These are phyloP conservation scores for Drymonia ruficornis DNA, from an alignment of 2,888 invertebrate genomes.

Conservation along the genomic window DNA sequence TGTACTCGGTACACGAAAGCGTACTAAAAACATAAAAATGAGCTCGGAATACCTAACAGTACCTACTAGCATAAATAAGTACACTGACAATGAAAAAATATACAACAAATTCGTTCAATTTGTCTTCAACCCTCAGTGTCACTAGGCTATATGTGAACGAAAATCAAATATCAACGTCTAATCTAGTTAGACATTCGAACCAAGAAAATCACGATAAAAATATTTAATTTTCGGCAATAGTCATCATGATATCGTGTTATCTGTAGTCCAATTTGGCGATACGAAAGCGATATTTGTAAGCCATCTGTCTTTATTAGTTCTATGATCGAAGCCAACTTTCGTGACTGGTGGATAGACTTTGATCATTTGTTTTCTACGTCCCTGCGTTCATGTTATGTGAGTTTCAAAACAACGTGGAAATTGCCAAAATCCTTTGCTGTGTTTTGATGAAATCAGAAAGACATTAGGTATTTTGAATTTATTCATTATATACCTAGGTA, in stretches of 20 bases:
- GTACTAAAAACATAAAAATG: too few relatives aligned
- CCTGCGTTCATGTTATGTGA: slow-evolving; percentile 18
- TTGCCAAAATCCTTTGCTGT: not conserved
- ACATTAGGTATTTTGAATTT: too few relatives aligned
- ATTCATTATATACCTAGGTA: not conserved
- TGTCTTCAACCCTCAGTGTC: too few relatives aligned
- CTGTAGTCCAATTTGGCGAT: not conserved
- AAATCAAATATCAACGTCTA: too few relatives aligned
- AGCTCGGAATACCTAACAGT: too few relatives aligned
- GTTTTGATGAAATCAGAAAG: too few relatives aligned
- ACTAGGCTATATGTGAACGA: too few relatives aligned
- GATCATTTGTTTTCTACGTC: slow-evolving; percentile 37
- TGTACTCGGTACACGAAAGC: too few relatives aligned
- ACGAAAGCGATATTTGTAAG: slow-evolving; percentile 9
- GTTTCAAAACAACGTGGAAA: slow-evolving; percentile 18
- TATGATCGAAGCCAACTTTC: slow-evolving; percentile 31
- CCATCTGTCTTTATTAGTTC: slow-evolving; percentile 26
- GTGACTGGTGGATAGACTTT: slow-evolving; percentile 44
- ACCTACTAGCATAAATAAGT: too few relatives aligned
- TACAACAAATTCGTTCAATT: too few relatives aligned
- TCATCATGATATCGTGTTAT: not conserved
- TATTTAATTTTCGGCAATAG: not conserved
- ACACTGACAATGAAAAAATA: too few relatives aligned
- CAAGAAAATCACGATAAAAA: not conserved
- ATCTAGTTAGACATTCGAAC: not conserved